Evolutionary conservation across 2,113 vertebrate genomes (phyloP).

Genomic region (Hippopotamus amphibius): DNA sequence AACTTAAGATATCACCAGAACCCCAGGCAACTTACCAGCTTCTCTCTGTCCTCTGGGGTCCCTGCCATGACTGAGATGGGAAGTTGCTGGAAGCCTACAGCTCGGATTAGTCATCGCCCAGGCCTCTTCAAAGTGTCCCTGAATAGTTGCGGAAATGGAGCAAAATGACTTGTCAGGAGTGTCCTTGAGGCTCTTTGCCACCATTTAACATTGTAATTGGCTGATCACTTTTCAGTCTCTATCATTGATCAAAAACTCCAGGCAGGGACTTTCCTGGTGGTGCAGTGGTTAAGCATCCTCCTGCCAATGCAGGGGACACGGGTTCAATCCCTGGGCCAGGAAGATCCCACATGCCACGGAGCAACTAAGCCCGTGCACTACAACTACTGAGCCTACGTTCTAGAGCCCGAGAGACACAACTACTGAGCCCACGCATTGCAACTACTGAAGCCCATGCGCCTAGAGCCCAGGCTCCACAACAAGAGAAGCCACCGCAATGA

Average conservation of each 20-base stretch:
- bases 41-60: background rate
- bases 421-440: no score
- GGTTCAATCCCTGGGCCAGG: no score
- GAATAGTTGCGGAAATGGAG: background rate
- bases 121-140: background rate
- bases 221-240: background rate
- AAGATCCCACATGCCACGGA: no score
- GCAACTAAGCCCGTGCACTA: no score
- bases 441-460: no score
- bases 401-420: no score
- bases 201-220: background rate
- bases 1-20: background rate
- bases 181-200: background rate
- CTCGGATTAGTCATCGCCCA: background rate
- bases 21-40: background rate
- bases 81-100: background rate
- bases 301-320: no score
- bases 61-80: background rate
- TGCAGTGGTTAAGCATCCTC: no score
- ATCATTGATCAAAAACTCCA: background rate
- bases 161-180: background rate
- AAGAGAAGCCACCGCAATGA: no score
- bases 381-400: no score
- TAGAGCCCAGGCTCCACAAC: no score
- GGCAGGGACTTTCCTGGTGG: background rate